These are phyloP conservation scores for Notocelia uddmanniana DNA, from an alignment of 2,888 invertebrate species.

Conservation along the genomic window DNA sequence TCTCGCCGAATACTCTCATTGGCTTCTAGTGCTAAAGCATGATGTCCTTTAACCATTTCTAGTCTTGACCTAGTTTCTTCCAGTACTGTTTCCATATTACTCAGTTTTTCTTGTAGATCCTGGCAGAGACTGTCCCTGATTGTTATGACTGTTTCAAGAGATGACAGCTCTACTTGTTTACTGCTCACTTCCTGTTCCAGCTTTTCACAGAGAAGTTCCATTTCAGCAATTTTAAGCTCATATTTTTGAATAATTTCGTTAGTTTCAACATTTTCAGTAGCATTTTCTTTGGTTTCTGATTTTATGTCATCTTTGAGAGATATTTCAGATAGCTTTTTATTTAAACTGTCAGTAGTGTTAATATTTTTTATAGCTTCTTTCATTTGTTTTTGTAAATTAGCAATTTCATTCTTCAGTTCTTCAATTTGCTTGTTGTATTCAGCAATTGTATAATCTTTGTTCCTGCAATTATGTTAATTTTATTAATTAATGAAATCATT, in stretches of 20 bases:
- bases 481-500: neutral
- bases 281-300: constrained; percentile 32
- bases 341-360: constrained; percentile 57
- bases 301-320: constrained; percentile 49
- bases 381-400: constrained; percentile 62
- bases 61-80: constrained; percentile 77
- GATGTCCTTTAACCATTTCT: constrained; percentile 83
- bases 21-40: constrained; percentile 79
- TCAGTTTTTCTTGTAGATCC: constrained; percentile 78
- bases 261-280: constrained; percentile 46
- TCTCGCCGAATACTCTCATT: constrained; percentile 82
- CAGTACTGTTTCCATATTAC: constrained; percentile 66
- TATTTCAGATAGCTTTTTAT: constrained; percentile 57
- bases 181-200: constrained; percentile 73
- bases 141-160: constrained; percentile 76
- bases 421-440: constrained; percentile 80
- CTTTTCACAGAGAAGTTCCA: constrained; percentile 71
- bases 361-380: constrained; percentile 52
- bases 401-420: constrained; percentile 73
- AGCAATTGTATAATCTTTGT: constrained; percentile 76
- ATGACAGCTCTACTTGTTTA: constrained; percentile 76
- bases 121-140: constrained; percentile 79
- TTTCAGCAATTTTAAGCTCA: constrained; percentile 62
- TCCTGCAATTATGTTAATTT: constrained; percentile 60
- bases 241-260: constrained; percentile 57